A percentile compares a stretch with the other conserved stretches of the same genome.
phyloP scores from a whole-genome alignment of 2,797 vertebrate genomes.

The Sebastes kiyomatsui region DNA sequence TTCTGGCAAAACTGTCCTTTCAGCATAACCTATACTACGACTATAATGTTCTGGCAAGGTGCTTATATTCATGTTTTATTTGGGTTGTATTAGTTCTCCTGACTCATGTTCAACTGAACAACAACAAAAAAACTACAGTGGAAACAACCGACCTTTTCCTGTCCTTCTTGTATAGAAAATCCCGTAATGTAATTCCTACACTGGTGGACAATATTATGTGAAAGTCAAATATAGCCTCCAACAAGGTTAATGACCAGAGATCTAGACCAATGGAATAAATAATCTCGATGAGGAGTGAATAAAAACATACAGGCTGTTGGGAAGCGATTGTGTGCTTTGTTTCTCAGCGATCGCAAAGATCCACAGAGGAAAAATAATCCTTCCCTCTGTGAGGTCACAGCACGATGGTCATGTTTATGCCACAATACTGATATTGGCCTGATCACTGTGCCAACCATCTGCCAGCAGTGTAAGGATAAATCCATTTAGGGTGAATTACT shows the following conservation, averaged over 20 bases:
- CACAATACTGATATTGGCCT: constrained; percentile 50
- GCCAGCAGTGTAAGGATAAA: constrained; percentile 54
- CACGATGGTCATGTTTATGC: constrained; percentile 9
- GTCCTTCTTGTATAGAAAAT: not conserved
- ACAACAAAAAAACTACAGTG: not conserved
- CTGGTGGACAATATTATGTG: not conserved
- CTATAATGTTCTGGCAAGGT: not conserved
- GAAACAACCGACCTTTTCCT: not conserved
- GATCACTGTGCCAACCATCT: constrained; percentile 51
- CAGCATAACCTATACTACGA: not conserved
- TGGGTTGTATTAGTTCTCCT: not conserved
- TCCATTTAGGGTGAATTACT: constrained; percentile 61
- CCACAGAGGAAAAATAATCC: constrained; percentile 9
- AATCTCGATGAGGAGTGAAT: not conserved
- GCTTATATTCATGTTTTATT: not conserved
- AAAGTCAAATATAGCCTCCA: constrained; percentile 27
- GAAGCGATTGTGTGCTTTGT: not conserved
- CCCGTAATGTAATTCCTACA: constrained; percentile 20
- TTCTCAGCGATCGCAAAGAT: not conserved
- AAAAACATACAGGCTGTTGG: not conserved
- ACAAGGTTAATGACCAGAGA: constrained; percentile 17
- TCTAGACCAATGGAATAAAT: not conserved
- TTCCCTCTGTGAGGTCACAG: not conserved
- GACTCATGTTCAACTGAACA: not conserved
- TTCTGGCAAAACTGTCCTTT: not conserved